Conservation (phyloP, 2,113 vertebrate species). For the Ammodramus savannarum region DNA sequence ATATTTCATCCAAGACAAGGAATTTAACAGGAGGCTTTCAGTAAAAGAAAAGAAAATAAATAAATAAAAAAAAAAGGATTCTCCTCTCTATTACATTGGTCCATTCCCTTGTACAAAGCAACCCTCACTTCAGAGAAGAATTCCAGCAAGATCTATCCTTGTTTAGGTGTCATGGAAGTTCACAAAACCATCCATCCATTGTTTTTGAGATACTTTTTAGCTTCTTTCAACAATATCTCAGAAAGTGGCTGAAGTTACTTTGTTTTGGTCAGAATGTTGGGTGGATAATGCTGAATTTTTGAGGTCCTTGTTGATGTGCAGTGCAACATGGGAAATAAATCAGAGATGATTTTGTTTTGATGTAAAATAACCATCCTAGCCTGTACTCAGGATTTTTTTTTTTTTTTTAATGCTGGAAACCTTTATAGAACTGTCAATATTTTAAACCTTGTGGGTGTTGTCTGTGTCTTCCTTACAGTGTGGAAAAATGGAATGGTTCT, state of each 20-base stretch:
- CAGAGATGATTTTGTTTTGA: background rate
- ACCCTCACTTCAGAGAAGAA: background rate
- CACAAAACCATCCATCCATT: background rate
- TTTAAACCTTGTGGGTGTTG: background rate
- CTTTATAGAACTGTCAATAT: background rate
- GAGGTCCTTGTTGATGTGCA: background rate
- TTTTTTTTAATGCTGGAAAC: background rate
- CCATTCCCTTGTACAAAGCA: background rate
- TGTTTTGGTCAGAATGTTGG: background rate
- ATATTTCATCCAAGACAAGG: background rate
- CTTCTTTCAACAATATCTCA: background rate
- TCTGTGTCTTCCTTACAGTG: background rate
- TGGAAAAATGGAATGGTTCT: background rate
- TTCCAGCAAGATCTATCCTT: background rate
- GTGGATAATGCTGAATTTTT: background rate
- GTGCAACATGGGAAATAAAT: fast-evolving
- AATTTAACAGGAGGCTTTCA: background rate
- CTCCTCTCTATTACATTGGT: background rate
- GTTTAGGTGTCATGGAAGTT: background rate
- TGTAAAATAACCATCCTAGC: background rate
- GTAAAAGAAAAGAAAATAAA: background rate
- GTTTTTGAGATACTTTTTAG: background rate
- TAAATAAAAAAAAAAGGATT: background rate
- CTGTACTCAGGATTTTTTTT: background rate
- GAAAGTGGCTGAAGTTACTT: background rate